A percentile compares a stretch with the other conserved stretches of the same genome.
phyloP scores from a whole-genome alignment of 2,888 invertebrate species.

The Volucella zonaria region DNA sequence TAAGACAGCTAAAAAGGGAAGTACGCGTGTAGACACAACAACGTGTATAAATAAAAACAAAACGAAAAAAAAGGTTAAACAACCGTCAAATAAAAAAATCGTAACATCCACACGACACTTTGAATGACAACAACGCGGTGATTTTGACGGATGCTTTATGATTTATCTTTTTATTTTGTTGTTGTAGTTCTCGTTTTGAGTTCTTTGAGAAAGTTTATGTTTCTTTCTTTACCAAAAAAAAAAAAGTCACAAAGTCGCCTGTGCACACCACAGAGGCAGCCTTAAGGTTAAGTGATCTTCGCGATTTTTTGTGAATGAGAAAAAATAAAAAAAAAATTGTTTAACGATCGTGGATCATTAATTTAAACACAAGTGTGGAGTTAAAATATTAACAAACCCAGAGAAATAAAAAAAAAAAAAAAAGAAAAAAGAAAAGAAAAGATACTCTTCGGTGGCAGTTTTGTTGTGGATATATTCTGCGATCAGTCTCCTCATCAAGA shows the following conservation, averaged over 20 bases:
- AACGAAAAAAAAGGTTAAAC: conserved; percentile 1
- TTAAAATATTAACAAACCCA: conserved; percentile 22
- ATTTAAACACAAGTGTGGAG: conserved; percentile 57
- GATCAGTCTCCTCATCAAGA: conserved; percentile 38
- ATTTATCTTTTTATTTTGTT: conserved; percentile 40
- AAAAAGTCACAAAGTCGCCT: background rate
- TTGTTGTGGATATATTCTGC: conserved; percentile 62
- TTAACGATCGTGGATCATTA: conserved; percentile 58
- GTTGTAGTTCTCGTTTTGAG: conserved; percentile 13
- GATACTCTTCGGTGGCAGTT: conserved; percentile 43
- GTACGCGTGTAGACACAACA: conserved; percentile 25
- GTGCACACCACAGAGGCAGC: conserved; percentile 15
- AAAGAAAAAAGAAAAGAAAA: background rate
- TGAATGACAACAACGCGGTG: conserved; percentile 52
- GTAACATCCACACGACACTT: conserved; percentile 63
- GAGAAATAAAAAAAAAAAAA: background rate
- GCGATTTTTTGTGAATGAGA: conserved; percentile 32
- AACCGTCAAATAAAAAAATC: conserved; percentile 22
- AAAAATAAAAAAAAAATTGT: conserved; percentile 28
- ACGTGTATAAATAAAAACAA: conserved; percentile 11
- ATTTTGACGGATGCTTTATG: conserved; percentile 63
- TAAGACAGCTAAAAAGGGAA: conserved; percentile 56
- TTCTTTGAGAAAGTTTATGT: conserved; percentile 50
- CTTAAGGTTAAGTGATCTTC: conserved; percentile 47
- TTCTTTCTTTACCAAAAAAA: conserved; percentile 21